These are phyloP conservation scores for Phrynosoma blainvillii DNA, from an alignment of 2,113 vertebrate genomes.

Conservation along the genomic window DNA sequence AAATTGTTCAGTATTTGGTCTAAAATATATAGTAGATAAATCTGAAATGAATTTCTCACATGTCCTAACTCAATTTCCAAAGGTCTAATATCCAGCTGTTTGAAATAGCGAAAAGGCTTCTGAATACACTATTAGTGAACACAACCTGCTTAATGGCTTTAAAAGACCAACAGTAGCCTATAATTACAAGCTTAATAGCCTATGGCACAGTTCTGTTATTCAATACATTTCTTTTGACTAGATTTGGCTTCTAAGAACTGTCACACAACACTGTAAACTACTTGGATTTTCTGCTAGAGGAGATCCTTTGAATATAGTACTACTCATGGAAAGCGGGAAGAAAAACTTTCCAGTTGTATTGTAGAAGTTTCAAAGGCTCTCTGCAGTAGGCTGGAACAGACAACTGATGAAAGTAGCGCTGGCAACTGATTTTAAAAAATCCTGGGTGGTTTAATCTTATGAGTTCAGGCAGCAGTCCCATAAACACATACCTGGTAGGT, in stretches of 20 bases:
- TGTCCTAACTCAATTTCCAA: neutral
- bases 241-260: neutral
- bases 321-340: neutral
- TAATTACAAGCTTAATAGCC: neutral
- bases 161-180: neutral
- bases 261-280: neutral
- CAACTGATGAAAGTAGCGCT: neutral
- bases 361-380: neutral
- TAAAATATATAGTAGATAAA: neutral
- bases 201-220: neutral
- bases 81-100: neutral
- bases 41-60: neutral
- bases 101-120: neutral
- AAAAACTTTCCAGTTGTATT: neutral
- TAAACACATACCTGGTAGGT: neutral
- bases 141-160: neutral
- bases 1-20: neutral
- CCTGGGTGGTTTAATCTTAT: neutral
- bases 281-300: neutral
- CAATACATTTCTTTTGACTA: neutral
- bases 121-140: neutral
- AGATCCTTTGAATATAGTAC: neutral
- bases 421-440: neutral
- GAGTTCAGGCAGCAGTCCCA: neutral
- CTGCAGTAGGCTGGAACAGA: neutral